Base-by-base conservation (phyloP, 2,113 vertebrate genomes). In the Cranoglanis bouderius region DNA sequence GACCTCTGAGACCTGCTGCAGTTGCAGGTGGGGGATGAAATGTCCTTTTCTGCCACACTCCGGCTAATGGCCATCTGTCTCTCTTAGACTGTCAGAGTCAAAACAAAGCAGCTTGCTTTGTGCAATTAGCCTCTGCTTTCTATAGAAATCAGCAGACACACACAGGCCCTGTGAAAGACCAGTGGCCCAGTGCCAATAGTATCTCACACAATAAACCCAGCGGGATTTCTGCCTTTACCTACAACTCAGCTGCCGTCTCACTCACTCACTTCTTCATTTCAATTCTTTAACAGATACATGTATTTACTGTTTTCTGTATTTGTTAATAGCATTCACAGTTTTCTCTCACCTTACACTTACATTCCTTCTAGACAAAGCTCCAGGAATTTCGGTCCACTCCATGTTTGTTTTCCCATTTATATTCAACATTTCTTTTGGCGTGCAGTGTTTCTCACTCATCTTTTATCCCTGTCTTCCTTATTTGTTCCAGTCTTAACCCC, bases 21-120 rank as follows among this genome's bases (percentile, higher is more conserved):
- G 80, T 78, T 67, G 21, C 87, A 78, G 43, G 16, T n/a, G 49
- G 85, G 87, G 84, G 85, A 86, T 84, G 85, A 80, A 82, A 82
- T 29, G 24, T 29, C 80, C 72, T 86, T 70, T 85, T 82, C 65
- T 88, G 87, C 87, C 84, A 85, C 83, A 88, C 89, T 87, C 53
- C 74, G 29, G 80, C 57, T 88, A 90, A 89, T 91, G 89, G 91
- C 92, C 95, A 95, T 96, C 95, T 96, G 95, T 94, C 90, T 89
- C 43, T 43, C 88, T 89, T 72, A 90, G 88, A 91, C 51, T 93
- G 93, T 90, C 94, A 91, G 90, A 84, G 90, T 90, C 85, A 83
- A 94, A 95, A 95, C 93, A 94, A 95, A 94, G 93, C 81, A 87
- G 88, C 90, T 90, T 59, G 84, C 90, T 75, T 89, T 92, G 81